A percentile compares a stretch with the other conserved stretches of the same genome.
Conservation (phyloP, 2,797 vertebrate genomes). For the Crocidura indochinensis region DNA sequence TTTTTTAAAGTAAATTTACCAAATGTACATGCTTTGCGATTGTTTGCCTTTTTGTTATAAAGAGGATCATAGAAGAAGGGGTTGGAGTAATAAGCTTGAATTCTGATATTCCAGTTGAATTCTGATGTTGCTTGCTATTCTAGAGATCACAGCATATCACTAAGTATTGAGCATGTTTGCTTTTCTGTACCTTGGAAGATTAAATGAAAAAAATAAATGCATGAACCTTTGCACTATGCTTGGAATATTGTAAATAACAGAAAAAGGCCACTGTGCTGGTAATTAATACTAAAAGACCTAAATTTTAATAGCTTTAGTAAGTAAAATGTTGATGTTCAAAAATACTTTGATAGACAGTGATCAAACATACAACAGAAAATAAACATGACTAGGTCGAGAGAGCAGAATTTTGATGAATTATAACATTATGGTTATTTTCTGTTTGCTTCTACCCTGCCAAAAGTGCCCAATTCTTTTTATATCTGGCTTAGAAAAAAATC, state of each 20-base stretch:
- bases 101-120: constrained; percentile 14
- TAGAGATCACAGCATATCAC: background rate
- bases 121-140: background rate
- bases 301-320: constrained; percentile 8
- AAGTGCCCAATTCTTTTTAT: constrained; percentile 48
- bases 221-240: background rate
- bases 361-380: constrained; percentile 25
- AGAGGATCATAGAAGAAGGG: background rate
- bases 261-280: background rate
- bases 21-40: constrained; percentile 40
- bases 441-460: constrained; percentile 4
- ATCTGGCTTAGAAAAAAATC: background rate
- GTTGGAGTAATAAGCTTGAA: constrained; percentile 42
- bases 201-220: background rate
- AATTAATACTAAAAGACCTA: background rate
- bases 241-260: background rate
- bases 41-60: background rate
- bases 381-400: background rate
- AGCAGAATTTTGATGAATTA: constrained; percentile 32
- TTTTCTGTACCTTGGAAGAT: background rate
- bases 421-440: background rate
- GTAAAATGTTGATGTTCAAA: background rate
- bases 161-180: constrained; percentile 5
- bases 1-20: constrained; percentile 55
- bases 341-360: constrained; percentile 10